phyloP scores from a whole-genome alignment of 2,888 invertebrate species.

The Hypomecis punctinalis region DNA sequence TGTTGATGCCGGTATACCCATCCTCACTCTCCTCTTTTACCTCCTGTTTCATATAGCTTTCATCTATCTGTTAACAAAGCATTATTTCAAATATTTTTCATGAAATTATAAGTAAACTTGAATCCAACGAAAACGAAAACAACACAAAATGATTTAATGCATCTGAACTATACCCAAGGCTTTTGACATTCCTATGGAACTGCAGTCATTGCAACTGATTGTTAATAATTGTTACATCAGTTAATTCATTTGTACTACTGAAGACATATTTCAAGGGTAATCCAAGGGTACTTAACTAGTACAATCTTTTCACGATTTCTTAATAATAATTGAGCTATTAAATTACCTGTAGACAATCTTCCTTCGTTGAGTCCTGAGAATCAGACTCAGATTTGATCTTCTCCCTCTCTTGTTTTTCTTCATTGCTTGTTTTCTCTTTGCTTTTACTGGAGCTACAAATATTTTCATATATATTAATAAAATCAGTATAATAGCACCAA shows the following conservation, averaged over 20 bases:
- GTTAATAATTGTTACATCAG: background rate
- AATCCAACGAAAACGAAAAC: background rate
- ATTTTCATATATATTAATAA: background rate
- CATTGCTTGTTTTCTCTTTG: conserved; percentile 60
- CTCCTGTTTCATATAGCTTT: conserved; percentile 73
- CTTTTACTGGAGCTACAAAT: conserved; percentile 66
- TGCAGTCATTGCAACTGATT: background rate
- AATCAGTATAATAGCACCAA: conserved; percentile 8
- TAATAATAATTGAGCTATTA: background rate
- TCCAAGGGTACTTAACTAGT: background rate
- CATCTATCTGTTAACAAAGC: conserved; percentile 59
- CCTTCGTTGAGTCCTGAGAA: conserved; percentile 65
- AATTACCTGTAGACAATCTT: conserved; percentile 73
- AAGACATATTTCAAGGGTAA: background rate
- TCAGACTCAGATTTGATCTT: conserved; percentile 66
- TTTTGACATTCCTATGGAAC: background rate
- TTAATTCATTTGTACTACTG: no score
- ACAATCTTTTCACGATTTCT: background rate
- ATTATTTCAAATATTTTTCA: no score
- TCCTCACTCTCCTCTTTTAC: conserved; percentile 77
- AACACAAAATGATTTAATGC: background rate
- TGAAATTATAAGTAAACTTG: no score
- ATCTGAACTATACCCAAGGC: background rate
- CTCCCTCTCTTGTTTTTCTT: conserved; percentile 63
- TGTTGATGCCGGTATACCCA: conserved; percentile 71